These are phyloP conservation scores for Harpalus rufipes DNA, from an alignment of 2,888 invertebrate genomes.

Conservation along the genomic window DNA sequence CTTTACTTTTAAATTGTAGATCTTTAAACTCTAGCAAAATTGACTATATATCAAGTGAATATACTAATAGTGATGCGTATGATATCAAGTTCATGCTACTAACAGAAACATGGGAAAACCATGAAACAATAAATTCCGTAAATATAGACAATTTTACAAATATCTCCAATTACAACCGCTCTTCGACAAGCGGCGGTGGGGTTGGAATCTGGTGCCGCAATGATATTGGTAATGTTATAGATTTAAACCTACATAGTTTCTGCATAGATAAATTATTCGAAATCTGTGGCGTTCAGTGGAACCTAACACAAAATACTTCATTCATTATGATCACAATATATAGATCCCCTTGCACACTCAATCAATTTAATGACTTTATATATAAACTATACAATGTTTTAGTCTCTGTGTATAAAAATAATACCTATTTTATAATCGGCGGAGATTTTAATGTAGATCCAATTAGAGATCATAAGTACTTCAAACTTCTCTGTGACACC, in stretches of 20 bases:
- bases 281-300: not conserved
- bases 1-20: constrained; percentile 11
- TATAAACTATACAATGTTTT: too few relatives aligned
- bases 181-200: not conserved
- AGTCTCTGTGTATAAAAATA: too few relatives aligned
- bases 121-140: not conserved
- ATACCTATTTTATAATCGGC: too few relatives aligned
- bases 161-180: not conserved
- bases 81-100: too few relatives aligned
- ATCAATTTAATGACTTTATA: too few relatives aligned
- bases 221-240: not conserved
- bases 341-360: too few relatives aligned
- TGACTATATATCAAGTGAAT: constrained; percentile 4
- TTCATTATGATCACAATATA: too few relatives aligned
- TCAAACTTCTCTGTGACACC: too few relatives aligned
- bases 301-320: too few relatives aligned
- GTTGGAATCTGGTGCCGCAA: not conserved
- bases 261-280: not conserved
- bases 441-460: too few relatives aligned
- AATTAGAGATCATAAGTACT: too few relatives aligned
- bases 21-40: not conserved
- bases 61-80: not conserved
- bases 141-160: constrained; percentile 8
- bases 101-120: not conserved
- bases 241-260: not conserved